Evolutionary conservation across 2,113 vertebrate genomes (phyloP).

Genomic region (Halcyon malimbica): DNA sequence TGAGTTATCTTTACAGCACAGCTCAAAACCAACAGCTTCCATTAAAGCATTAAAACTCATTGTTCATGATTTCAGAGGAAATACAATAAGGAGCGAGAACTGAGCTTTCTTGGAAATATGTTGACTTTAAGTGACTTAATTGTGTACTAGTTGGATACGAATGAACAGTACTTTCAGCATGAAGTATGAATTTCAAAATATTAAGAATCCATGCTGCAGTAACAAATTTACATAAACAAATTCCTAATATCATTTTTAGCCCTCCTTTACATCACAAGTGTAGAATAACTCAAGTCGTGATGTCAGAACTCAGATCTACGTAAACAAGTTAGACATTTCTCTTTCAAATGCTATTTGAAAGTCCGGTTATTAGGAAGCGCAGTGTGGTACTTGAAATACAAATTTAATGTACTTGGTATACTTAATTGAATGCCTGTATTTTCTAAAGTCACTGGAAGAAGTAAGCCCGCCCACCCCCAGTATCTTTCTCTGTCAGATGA

Average conservation of each 20-base stretch:
- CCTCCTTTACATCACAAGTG: not conserved
- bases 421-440: not conserved
- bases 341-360: not conserved
- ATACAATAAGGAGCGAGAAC: not conserved
- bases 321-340: not conserved
- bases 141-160: not conserved
- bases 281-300: not conserved
- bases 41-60: not conserved
- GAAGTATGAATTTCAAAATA: not conserved
- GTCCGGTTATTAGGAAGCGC: not conserved
- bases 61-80: not conserved
- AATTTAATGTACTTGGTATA: not conserved
- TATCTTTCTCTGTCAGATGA: not conserved
- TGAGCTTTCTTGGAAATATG: not conserved
- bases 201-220: fast-evolving
- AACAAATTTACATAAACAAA: not conserved
- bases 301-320: not conserved
- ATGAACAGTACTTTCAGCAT: not conserved
- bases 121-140: not conserved
- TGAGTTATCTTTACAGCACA: not conserved
- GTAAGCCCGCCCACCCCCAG: not conserved
- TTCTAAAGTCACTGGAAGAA: not conserved
- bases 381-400: not conserved
- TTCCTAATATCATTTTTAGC: not conserved
- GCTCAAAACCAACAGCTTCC: not conserved